phyloP scores from a whole-genome alignment of 2,113 vertebrate genomes.

The Anoplopoma fimbria region DNA sequence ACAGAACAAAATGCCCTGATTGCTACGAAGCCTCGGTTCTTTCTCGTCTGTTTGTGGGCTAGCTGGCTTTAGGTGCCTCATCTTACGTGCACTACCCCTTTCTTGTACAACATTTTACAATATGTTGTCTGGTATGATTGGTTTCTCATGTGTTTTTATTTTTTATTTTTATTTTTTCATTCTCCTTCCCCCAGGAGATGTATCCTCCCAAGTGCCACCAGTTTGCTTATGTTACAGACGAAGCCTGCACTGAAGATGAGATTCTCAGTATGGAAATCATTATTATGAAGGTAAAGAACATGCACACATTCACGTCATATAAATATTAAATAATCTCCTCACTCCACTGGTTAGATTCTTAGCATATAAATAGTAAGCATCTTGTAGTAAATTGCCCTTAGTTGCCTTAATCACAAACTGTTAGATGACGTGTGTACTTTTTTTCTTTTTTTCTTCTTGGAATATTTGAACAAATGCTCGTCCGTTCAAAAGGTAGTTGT shows the following conservation, averaged over 20 bases:
- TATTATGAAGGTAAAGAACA: slow-evolving; percentile 92
- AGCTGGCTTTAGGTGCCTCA: neutral
- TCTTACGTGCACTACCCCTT: neutral
- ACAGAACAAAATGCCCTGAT: neutral
- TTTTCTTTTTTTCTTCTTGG: no score
- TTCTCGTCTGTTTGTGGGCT: neutral
- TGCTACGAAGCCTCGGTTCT: neutral
- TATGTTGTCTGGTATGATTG: accelerated
- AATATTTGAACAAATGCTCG: neutral
- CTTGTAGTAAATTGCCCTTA: neutral
- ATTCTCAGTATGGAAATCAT: slow-evolving; percentile 96
- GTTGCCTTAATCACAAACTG: neutral
- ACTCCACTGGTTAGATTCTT: neutral
- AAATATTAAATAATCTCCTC: neutral
- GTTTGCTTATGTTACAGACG: slow-evolving; percentile 97
- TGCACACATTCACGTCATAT: neutral
- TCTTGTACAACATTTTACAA: neutral
- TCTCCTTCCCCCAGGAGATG: slow-evolving; percentile 87
- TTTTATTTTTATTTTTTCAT: neutral
- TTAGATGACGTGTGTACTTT: neutral
- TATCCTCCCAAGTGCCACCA: slow-evolving; percentile 97
- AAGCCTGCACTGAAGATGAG: slow-evolving; percentile 95
- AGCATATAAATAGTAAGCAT: neutral
- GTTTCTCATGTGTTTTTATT: neutral
- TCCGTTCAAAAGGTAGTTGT: neutral